Evolutionary conservation across 2,797 vertebrate genomes (phyloP), one percentile per base, ranked within the genome.

Genomic region (Etheostoma perlongum): DNA sequence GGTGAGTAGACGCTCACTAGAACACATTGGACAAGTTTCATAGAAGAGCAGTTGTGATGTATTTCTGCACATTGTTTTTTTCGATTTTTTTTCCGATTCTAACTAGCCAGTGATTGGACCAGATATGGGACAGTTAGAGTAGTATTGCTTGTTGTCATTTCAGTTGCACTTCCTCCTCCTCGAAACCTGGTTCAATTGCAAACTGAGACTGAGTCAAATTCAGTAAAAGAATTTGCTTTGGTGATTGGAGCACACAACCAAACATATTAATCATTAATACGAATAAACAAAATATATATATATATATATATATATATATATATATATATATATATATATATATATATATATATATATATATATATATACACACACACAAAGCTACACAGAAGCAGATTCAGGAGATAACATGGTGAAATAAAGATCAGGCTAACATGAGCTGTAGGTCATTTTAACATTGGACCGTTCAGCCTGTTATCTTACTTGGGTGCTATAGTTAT

Each of bases 1-100:
- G 96, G 98, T 99, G 79, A 63, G 80, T 5, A 16, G 18, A 30
- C 1, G 0, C 6, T 48, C 2, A 15, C n/a, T 8, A 19, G 27
- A 11, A 10, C 44, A 27, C 42, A 4, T 4, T 2, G 5, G 51
- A 51, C 2, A 12, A 69, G 49, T 40, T 40, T 40, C 10, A 11
- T 40, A 40, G 30, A 40, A 40, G 36, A 12, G 36, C 36, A 40
- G 36, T 40, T 40, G 3, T 12, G 10, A 40, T 1, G 3, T 40
- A 40, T 40, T 40, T 11, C 36, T 11, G 36, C 36, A 40, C 10
- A 12, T 40, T 3, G 36, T 40, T 10, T 12, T n/a, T 40, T 40
- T 10, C 36, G 36, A 40, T 23, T 23, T 23, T 23, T 23, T 23
- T 23, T 23, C 1, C 1, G 36, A 40, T 11, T 10, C 36, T 40